Evolutionary conservation across 2,113 vertebrate genomes (phyloP).

Genomic region (Menura novaehollandiae): DNA sequence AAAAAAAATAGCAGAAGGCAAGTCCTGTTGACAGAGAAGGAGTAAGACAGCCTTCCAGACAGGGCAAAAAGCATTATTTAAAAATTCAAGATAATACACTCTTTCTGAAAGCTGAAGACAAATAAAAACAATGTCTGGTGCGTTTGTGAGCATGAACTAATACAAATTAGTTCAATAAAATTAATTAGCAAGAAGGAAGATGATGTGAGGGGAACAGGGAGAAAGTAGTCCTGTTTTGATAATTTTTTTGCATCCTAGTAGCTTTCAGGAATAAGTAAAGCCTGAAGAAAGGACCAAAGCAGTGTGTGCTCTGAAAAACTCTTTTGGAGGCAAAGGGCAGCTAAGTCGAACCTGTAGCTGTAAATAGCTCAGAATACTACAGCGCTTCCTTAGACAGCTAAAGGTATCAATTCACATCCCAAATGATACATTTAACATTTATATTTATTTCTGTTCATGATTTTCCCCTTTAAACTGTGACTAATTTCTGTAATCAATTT

Average conservation of each 20-base stretch:
- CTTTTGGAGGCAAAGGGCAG: not conserved
- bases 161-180: not conserved
- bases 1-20: not conserved
- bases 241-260: not conserved
- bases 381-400: not conserved
- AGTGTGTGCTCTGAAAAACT: not conserved
- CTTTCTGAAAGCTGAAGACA: not conserved
- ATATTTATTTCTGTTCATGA: not conserved
- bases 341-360: not conserved
- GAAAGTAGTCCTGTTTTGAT: not conserved
- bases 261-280: not conserved
- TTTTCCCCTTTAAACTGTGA: not conserved
- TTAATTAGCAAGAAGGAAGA: not conserved
- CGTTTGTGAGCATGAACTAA: not conserved
- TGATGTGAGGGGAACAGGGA: not conserved
- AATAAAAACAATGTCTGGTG: not conserved
- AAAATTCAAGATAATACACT: not conserved
- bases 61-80: not conserved
- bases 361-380: constrained; percentile 6
- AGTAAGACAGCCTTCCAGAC: not conserved
- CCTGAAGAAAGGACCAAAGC: not conserved
- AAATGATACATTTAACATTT: not conserved
- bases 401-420: not conserved
- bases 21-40: not conserved
- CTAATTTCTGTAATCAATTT: constrained; percentile 42